A percentile compares a stretch with the other conserved stretches of the same genome.
phyloP scores from a whole-genome alignment of 2,888 invertebrate genomes.

The Hyles lineata region DNA sequence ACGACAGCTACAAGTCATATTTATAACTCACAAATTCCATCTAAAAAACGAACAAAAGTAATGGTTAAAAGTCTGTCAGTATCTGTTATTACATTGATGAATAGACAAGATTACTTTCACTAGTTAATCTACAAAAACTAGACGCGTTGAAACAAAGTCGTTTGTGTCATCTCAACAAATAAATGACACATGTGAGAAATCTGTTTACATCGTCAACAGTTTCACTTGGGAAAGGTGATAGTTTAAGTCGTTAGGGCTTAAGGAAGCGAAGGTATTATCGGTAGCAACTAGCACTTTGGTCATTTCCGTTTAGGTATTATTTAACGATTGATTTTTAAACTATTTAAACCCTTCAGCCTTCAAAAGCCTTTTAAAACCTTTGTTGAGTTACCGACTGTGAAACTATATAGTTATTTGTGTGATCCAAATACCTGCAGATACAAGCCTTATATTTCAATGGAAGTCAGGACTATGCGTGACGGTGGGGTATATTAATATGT shows the following conservation, averaged over 20 bases:
- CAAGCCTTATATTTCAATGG: too few species aligned
- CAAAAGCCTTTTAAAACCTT: too few species aligned
- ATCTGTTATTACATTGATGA: constrained; percentile 1
- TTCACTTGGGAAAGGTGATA: neutral
- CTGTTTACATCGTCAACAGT: neutral
- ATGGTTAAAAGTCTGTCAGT: neutral
- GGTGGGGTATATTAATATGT: too few species aligned
- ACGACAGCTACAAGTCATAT: neutral
- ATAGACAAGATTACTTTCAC: neutral
- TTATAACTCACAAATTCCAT: neutral
- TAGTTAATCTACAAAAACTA: neutral
- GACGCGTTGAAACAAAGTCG: neutral
- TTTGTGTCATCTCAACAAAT: neutral
- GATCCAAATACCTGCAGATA: too few species aligned
- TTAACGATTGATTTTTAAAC: too few species aligned
- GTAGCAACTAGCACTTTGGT: too few species aligned
- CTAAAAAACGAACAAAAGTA: neutral
- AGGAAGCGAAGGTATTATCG: neutral
- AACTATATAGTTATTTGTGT: too few species aligned
- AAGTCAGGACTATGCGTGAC: too few species aligned
- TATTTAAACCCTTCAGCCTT: too few species aligned
- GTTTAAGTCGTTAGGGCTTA: neutral
- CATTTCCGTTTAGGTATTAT: too few species aligned
- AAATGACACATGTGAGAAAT: neutral
- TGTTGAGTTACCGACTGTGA: too few species aligned